Evolutionary conservation across 2,113 vertebrate genomes (phyloP).

Genomic region (Pygoscelis antarcticus): DNA sequence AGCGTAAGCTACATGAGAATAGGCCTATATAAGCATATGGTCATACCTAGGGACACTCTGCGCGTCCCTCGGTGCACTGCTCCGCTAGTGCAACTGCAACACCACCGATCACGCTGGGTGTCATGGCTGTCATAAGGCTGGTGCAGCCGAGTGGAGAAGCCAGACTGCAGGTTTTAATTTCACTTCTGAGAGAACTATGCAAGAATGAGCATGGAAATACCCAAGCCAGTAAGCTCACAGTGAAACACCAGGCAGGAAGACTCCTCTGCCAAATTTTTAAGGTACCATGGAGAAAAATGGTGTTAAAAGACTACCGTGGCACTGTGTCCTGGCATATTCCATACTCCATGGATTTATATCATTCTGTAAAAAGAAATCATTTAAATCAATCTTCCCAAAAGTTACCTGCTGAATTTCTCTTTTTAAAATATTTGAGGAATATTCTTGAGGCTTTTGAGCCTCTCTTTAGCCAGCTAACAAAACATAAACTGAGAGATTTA

Average conservation of each 20-base stretch:
- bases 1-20: background rate
- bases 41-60: background rate
- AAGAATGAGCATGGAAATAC: background rate
- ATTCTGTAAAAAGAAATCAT: background rate
- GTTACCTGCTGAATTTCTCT: background rate
- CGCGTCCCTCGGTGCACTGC: accelerated
- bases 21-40: background rate
- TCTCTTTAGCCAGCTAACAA: background rate
- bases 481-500: background rate
- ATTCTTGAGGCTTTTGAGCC: background rate
- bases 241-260: background rate
- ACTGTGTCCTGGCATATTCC: background rate
- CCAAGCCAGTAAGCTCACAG: background rate
- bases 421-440: background rate
- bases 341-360: background rate
- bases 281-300: background rate
- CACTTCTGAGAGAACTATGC: background rate
- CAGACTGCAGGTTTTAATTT: background rate
- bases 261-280: background rate
- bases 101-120: accelerated
- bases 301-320: background rate
- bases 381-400: background rate
- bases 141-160: background rate
- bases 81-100: accelerated
- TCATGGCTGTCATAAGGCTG: accelerated